Evolutionary conservation across 1,140 invertebrate species (phyloP).

Genomic region (Penaeus vannamei): DNA sequence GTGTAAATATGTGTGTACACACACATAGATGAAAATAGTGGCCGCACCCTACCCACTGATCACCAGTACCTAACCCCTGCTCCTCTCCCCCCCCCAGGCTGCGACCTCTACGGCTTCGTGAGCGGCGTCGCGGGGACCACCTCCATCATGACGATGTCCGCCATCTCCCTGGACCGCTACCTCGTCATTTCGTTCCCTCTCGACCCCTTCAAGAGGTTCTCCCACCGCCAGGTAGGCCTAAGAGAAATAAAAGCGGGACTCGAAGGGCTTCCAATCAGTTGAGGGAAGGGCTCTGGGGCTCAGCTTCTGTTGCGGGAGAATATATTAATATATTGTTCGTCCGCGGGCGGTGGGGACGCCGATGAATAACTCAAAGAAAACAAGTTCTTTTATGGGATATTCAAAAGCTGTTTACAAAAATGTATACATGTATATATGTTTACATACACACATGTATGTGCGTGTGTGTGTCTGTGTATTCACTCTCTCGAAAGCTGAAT

Average conservation of each 20-base stretch:
- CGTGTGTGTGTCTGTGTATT: neutral
- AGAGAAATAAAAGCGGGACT: neutral
- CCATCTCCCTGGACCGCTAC: constrained; percentile 70
- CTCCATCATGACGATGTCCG: constrained; percentile 69
- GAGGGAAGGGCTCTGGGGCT: too few relatives aligned
- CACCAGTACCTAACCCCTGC: neutral
- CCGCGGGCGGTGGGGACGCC: neutral
- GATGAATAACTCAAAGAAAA: neutral
- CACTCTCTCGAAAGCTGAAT: neutral
- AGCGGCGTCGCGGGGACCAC: constrained; percentile 73
- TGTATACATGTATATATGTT: neutral
- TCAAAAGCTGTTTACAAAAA: neutral
- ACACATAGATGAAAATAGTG: too few relatives aligned
- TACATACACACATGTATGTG: neutral
- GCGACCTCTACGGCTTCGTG: constrained; percentile 84
- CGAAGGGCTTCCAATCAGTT: too few relatives aligned
- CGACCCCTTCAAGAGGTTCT: constrained; percentile 70
- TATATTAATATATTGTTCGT: neutral
- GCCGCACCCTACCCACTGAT: too few relatives aligned
- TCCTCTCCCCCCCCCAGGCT: constrained; percentile 75
- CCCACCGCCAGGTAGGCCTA: constrained; percentile 46
- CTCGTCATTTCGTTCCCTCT: constrained; percentile 70
- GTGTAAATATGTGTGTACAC: too few relatives aligned
- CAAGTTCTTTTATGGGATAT: too few relatives aligned
- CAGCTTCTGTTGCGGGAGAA: neutral